Evolutionary conservation across 37 sponge, comb jelly and placozoan genomes (phyloP), one percentile per base, ranked within the genome.

Genomic region (Tethya wilhelma): DNA sequence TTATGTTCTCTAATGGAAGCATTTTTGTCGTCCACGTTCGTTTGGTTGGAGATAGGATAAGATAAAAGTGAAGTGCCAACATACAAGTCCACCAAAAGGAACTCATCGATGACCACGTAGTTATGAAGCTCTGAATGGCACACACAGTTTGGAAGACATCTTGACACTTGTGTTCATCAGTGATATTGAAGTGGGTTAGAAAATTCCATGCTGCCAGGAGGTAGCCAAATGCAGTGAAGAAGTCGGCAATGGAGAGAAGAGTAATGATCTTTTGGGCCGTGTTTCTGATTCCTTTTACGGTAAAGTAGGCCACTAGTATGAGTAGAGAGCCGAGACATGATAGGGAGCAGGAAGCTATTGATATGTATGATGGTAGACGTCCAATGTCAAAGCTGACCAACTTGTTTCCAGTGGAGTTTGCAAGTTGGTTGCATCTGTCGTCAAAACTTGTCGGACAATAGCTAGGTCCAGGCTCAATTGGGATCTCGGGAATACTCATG

Each of bases 21-120:
- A 80, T 45, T 62, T 56, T 57, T 1, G 40, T 30, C 4, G 43
- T 67, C 1, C 39, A 42, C 25, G 45, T 30, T 1, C 22, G 3
- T 36, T 74, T 76, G 11, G 38, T 41, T 4, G 44, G 4, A 0
- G 8, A 49, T 4, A 80, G 33, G 38, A 70, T 63, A 6, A 80
- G 44, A 14, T 59, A 38, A 28, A 93, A 77, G 46, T 90, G 73
- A 41, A 90, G 11, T 8, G 90, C 94, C 26, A 93, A 60, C 12
- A 58, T 56, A 26, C 44, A n/a, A 0, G 90, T 93, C 94, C 94
- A 93, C 1, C 82, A 53, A 42, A 90, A 90, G 32, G 87, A 90
- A 26, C 49, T 59, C 40, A 90, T 32, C 7, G 87, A 71, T 28
- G 87, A 86, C 53, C 58, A 56, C 0, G 94, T 90, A 2, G 94